phyloP scores from a whole-genome alignment of 2,797 vertebrate species.

The Microcaecilia unicolor region DNA sequence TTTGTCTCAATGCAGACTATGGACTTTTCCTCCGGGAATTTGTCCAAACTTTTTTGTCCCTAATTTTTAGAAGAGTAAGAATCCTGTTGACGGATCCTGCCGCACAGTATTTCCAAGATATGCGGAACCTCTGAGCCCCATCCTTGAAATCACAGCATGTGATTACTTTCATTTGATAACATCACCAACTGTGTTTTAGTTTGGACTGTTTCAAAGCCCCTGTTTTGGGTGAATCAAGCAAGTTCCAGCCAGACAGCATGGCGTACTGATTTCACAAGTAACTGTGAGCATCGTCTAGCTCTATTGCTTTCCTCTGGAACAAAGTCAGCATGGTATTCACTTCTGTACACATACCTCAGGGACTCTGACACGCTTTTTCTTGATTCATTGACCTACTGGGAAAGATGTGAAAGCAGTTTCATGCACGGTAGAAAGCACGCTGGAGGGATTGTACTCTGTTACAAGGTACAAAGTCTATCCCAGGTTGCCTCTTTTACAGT shows the following conservation, averaged over 20 bases:
- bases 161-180: too few species aligned
- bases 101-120: too few species aligned
- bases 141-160: constrained; percentile 6
- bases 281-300: constrained; percentile 10
- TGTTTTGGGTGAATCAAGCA: too few species aligned
- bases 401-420: neutral
- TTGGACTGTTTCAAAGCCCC: too few species aligned
- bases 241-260: constrained; percentile 6
- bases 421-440: neutral
- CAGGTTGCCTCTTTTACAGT: neutral
- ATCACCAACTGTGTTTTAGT: too few species aligned
- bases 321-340: constrained; percentile 1
- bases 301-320: constrained; percentile 13
- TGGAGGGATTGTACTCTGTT: neutral
- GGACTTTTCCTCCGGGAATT: too few species aligned
- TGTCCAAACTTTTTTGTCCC: too few species aligned
- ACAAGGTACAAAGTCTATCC: neutral
- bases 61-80: too few species aligned
- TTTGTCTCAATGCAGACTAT: too few species aligned
- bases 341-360: neutral
- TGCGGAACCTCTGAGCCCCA: too few species aligned
- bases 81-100: too few species aligned
- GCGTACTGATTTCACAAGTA: constrained; percentile 7
- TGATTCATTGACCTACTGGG: neutral
- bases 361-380: neutral